A percentile compares a stretch with the other conserved stretches of the same genome.
Conservation (phyloP, 35 echinoderm and acorn worm genomes). For the Heliocidaris tuberculata region DNA sequence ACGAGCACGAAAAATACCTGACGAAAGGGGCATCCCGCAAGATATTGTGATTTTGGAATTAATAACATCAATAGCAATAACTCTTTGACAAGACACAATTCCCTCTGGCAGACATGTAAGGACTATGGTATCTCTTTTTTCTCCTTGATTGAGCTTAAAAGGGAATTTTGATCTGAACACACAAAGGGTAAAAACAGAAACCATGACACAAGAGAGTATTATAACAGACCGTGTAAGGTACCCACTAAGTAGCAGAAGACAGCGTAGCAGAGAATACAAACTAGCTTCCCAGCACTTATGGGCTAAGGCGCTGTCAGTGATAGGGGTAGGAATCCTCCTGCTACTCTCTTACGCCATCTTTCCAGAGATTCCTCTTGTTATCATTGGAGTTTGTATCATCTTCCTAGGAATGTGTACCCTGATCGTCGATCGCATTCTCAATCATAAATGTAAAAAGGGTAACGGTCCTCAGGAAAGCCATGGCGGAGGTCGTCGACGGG, state of each 20-base stretch:
- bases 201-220: not conserved
- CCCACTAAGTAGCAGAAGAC: not conserved
- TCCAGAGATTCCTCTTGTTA: not conserved
- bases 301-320: not conserved
- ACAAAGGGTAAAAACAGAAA: not conserved
- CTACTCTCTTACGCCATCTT: not conserved
- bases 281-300: not conserved
- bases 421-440: not conserved
- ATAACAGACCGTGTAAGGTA: not conserved
- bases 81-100: too few species aligned
- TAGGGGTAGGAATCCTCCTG: not conserved
- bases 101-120: too few species aligned
- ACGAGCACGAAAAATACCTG: too few species aligned
- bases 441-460: not conserved
- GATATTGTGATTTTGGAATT: too few species aligned
- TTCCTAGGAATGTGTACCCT: not conserved
- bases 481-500: not conserved
- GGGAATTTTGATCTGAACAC: not conserved
- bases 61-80: too few species aligned
- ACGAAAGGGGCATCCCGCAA: too few species aligned
- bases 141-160: not conserved
- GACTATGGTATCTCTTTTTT: not conserved
- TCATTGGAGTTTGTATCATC: not conserved
- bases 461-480: not conserved
- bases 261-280: not conserved